These are phyloP conservation scores for Rhinolophus ferrumequinum DNA, from an alignment of 2,113 vertebrate genomes.

Conservation along the genomic window DNA sequence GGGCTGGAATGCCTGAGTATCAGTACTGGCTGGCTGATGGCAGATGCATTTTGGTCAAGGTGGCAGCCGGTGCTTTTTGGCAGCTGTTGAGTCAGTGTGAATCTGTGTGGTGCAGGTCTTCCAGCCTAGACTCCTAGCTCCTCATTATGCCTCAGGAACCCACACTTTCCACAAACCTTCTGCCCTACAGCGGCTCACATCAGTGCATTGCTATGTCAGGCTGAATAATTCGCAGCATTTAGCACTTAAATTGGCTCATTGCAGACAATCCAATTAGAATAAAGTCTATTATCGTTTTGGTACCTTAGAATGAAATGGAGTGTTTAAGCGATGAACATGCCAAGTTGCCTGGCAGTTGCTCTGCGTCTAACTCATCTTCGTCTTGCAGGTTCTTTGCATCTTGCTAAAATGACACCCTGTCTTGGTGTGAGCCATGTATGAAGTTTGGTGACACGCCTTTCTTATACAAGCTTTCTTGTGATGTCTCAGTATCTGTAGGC, in stretches of 20 bases:
- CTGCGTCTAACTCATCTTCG: conserved; percentile 18
- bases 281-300: conserved; percentile 90
- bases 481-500: neutral
- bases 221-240: conserved; percentile 95
- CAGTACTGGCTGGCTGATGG: conserved; percentile 73
- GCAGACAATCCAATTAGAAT: conserved; percentile 92
- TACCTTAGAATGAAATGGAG: conserved; percentile 88
- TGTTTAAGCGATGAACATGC: conserved; percentile 79
- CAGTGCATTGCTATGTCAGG: conserved; percentile 92
- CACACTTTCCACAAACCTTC: conserved; percentile 85
- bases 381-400: conserved; percentile 59
- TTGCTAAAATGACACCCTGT: neutral
- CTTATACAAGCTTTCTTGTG: conserved; percentile 2
- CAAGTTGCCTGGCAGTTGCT: conserved; percentile 58
- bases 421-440: neutral
- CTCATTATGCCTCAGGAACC: conserved; percentile 82
- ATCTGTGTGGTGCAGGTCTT: conserved; percentile 79
- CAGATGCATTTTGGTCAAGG: conserved; percentile 82
- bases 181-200: conserved; percentile 90
- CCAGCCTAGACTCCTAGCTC: conserved; percentile 78
- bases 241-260: conserved; percentile 93
- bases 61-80: conserved; percentile 79
- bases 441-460: neutral
- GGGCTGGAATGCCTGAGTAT: conserved; percentile 65
- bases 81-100: conserved; percentile 83